Percentiles rank a stretch among this genome's conserved stretches.
phyloP scores from a whole-genome alignment of 2,797 vertebrate species.

The Garrulus glandarius region DNA sequence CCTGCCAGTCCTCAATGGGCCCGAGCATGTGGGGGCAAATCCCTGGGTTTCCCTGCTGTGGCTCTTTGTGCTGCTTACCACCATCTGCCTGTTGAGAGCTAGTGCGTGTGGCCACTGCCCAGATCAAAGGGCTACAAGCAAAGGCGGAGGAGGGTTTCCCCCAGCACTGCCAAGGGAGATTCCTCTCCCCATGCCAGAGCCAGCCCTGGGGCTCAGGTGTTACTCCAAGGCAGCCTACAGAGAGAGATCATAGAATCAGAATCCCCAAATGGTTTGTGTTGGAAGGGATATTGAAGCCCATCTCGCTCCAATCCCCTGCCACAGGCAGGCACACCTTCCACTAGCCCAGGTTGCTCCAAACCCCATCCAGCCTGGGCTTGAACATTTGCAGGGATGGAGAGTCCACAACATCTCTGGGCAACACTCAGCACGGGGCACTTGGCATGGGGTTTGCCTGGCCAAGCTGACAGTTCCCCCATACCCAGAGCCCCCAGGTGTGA shows the following conservation, averaged over 20 bases:
- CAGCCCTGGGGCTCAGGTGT: not conserved
- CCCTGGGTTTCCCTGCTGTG: not conserved
- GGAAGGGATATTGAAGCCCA: not conserved
- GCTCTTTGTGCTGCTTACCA: not conserved
- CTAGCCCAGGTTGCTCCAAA: not conserved
- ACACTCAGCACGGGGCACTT: rapidly evolving
- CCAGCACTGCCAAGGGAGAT: not conserved
- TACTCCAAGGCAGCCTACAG: not conserved
- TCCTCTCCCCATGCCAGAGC: not conserved
- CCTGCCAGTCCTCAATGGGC: not conserved
- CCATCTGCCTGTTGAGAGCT: not conserved
- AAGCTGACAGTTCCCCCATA: not conserved
- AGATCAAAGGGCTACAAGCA: not conserved
- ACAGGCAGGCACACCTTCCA: not conserved
- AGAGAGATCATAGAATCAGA: not conserved
- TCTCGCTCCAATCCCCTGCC: not conserved
- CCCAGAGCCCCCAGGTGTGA: not conserved
- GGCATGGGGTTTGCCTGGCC: not conserved
- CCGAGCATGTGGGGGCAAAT: not conserved
- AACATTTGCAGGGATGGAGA: not conserved
- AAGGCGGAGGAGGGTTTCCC: not conserved
- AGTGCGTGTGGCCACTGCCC: not conserved
- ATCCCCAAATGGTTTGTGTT: not conserved
- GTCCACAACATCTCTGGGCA: not conserved
- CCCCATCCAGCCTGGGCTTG: not conserved